These are phyloP conservation scores for Chalcis sispes DNA, from an alignment of 2,888 invertebrate genomes.

Conservation along the genomic window DNA sequence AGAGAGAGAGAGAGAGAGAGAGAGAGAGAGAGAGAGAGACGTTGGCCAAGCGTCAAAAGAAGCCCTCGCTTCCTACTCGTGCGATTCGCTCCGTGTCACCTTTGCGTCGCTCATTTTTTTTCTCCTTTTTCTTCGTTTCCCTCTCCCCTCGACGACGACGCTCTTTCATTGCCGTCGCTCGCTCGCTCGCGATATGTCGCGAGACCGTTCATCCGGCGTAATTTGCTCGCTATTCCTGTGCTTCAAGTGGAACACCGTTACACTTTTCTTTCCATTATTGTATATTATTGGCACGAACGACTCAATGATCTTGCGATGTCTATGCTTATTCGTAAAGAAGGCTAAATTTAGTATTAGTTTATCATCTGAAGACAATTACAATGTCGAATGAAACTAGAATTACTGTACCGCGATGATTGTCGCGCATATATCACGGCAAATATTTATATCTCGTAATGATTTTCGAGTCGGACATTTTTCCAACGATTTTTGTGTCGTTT, in stretches of 20 bases:
- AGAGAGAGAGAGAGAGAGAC: no score
- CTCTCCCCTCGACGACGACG: no score
- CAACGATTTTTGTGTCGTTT: no score
- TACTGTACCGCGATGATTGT: no score
- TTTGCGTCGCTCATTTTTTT: not conserved
- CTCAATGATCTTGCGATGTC: not conserved
- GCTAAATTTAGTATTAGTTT: slow-evolving; percentile 9
- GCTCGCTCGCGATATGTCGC: not conserved
- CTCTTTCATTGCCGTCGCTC: not conserved
- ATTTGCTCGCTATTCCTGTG: no score
- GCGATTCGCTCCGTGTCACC: not conserved
- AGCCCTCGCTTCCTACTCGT: slow-evolving; percentile 10
- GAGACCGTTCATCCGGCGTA: not conserved
- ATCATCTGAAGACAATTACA: no score
- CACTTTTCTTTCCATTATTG: slow-evolving; percentile 32
- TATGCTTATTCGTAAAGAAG: slow-evolving; percentile 5
- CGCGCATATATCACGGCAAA: no score
- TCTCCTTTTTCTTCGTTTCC: not conserved
- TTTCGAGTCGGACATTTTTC: no score
- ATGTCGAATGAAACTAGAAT: no score
- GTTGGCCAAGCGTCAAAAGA: slow-evolving; percentile 23
- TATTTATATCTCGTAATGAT: no score
- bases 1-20: no score
- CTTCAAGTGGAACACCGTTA: slow-evolving; percentile 15
- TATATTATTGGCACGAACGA: slow-evolving; percentile 18